phyloP scores from a whole-genome alignment of 2,113 vertebrate species.

The Vidua macroura region DNA sequence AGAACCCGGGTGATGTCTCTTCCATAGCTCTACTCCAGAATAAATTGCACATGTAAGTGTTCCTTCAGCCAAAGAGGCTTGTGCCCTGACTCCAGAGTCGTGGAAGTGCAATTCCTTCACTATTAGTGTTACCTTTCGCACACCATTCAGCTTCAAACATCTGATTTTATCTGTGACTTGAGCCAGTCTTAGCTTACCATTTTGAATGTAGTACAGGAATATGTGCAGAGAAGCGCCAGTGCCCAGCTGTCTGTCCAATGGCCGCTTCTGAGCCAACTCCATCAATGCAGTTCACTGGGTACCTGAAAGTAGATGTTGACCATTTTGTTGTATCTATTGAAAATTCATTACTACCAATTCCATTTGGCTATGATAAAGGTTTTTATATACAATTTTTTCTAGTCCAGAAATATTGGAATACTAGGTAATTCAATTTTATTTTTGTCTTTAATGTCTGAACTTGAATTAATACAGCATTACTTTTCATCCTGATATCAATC shows the following conservation, averaged over 20 bases:
- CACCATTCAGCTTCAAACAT: neutral
- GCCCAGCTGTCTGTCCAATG: neutral
- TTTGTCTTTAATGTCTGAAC: constrained; percentile 53
- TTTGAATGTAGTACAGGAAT: neutral
- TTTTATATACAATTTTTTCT: constrained; percentile 34
- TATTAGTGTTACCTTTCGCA: neutral
- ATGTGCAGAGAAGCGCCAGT: neutral
- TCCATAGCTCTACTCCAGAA: neutral
- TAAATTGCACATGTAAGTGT: fast-evolving
- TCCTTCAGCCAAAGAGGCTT: neutral
- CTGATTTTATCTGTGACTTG: neutral
- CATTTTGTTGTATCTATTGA: neutral
- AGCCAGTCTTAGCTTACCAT: neutral
- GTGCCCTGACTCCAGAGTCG: neutral
- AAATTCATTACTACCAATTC: neutral
- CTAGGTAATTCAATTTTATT: constrained; percentile 36
- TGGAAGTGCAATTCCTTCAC: neutral
- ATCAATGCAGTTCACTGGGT: neutral
- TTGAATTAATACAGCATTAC: neutral
- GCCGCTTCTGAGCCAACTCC: neutral
- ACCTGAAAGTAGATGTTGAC: neutral
- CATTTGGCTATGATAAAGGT: neutral
- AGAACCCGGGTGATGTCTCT: neutral
- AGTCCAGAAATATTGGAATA: constrained; percentile 38
- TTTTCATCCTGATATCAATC: constrained; percentile 7